phyloP scores from a whole-genome alignment of 2,797 vertebrate genomes.

The Lerista edwardsae region DNA sequence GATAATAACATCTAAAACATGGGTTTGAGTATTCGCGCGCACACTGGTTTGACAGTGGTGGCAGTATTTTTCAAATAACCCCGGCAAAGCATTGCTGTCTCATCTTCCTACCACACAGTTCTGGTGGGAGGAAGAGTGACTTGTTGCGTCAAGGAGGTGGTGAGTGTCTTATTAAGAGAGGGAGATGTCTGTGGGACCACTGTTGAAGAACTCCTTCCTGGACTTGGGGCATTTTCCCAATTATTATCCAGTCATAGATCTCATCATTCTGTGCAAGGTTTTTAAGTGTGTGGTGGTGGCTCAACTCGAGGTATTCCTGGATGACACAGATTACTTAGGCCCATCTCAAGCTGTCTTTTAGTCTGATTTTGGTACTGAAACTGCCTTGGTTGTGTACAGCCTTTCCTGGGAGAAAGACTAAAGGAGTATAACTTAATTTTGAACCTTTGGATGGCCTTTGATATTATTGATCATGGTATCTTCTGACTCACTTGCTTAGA shows the following conservation, averaged over 20 bases:
- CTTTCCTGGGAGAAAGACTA: background rate
- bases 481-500: background rate
- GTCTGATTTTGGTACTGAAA: background rate
- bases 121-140: background rate
- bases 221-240: background rate
- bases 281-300: too few relatives aligned
- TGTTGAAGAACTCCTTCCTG: background rate
- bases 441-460: background rate
- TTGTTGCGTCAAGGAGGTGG: background rate
- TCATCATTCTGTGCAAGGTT: background rate
- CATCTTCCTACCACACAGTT: too few relatives aligned
- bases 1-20: background rate
- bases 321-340: background rate
- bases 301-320: background rate
- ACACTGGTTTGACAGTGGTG: too few relatives aligned
- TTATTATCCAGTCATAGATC: background rate
- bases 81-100: too few relatives aligned
- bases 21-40: too few relatives aligned
- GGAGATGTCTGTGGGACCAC: too few relatives aligned
- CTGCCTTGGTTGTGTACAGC: background rate
- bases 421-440: background rate
- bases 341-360: background rate
- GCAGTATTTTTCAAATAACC: too few relatives aligned
- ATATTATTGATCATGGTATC: background rate
- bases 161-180: background rate